Evolutionary conservation across 2,113 vertebrate species (phyloP).

Genomic region (Bufo gargarizans): DNA sequence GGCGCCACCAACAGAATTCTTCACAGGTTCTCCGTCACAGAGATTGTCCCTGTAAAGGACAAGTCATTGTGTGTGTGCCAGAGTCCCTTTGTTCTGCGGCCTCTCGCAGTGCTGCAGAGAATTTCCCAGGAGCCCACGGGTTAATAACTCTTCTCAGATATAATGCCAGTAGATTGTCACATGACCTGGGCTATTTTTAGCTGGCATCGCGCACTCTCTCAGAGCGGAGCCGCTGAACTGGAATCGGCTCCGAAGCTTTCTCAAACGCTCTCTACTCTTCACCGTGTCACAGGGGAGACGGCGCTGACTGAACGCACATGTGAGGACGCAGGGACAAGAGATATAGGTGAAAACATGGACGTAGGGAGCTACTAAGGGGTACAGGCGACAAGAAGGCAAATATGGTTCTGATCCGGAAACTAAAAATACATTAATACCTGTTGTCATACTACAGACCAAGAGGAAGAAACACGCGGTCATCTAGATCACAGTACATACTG

Average conservation of each 20-base stretch:
- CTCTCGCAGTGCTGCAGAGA: not conserved
- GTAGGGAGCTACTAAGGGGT: not conserved
- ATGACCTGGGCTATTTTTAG: constrained; percentile 54
- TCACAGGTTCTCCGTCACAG: no score
- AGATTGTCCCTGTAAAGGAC: not conserved
- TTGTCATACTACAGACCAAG: no score
- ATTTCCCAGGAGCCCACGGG: constrained; percentile 46
- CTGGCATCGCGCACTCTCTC: not conserved
- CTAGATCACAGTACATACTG: no score
- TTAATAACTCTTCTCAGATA: constrained; percentile 48
- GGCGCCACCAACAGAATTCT: no score
- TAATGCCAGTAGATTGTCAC: constrained; percentile 51
- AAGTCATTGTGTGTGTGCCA: not conserved
- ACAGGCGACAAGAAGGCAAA: not conserved
- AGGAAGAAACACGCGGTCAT: no score
- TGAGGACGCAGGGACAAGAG: not conserved
- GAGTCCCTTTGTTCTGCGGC: constrained; percentile 21
- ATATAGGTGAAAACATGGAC: not conserved
- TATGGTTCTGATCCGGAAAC: not conserved
- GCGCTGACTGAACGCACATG: not conserved
- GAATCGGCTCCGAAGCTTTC: constrained; percentile 35
- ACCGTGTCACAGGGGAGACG: constrained; percentile 10
- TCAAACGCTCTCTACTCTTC: constrained; percentile 1
- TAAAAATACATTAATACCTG: no score
- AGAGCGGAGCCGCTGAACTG: constrained; percentile 45